Evolutionary conservation across 2,797 vertebrate genomes (phyloP).

Genomic region (Masticophis lateralis): DNA sequence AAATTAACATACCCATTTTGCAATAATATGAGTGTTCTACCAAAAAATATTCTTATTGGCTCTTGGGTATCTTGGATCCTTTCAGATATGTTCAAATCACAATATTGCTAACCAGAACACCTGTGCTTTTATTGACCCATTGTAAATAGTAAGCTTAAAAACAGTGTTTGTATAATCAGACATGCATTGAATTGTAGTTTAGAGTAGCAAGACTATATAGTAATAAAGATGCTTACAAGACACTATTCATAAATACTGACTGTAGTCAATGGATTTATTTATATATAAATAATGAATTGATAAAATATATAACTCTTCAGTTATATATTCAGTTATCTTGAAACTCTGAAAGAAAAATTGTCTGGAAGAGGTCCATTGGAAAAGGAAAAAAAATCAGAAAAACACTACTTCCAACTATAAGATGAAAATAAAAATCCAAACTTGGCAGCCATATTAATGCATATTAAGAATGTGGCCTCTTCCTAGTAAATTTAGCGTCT

Average conservation of each 20-base stretch:
- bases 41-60: not conserved
- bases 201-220: not conserved
- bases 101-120: not conserved
- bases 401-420: not conserved
- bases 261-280: not conserved
- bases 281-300: not conserved
- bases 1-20: slow-evolving; percentile 9
- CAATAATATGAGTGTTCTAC: not conserved
- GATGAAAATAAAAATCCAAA: not conserved
- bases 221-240: not conserved
- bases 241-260: not conserved
- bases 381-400: not conserved
- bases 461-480: not conserved
- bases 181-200: not conserved
- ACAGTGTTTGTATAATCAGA: not conserved
- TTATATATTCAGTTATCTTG: too few species aligned
- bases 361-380: not conserved
- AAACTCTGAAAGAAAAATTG: not conserved
- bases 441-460: not conserved
- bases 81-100: not conserved
- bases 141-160: not conserved
- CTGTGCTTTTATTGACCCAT: not conserved
- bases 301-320: not conserved
- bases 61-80: not conserved
- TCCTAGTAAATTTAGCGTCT: not conserved